Conservation (phyloP, 1,140 invertebrate species). For the Ectropis grisescens region DNA sequence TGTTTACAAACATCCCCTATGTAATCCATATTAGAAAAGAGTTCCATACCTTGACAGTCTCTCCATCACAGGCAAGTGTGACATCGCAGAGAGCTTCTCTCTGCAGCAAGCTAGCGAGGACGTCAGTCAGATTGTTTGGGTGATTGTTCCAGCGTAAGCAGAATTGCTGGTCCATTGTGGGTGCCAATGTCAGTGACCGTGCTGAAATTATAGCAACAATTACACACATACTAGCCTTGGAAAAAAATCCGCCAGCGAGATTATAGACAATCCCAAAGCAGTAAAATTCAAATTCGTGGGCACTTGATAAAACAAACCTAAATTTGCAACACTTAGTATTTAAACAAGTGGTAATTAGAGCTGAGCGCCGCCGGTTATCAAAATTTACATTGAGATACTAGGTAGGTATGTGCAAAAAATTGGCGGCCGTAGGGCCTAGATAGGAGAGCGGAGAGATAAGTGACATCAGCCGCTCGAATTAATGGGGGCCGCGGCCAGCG, state of each 20-base stretch:
- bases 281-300: slow-evolving; percentile 12
- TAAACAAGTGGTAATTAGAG: slow-evolving; percentile 43
- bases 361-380: slow-evolving; percentile 50
- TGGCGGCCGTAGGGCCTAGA: slow-evolving; percentile 67
- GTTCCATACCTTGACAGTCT: slow-evolving; percentile 89
- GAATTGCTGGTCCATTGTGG: slow-evolving; percentile 93
- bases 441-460: slow-evolving; percentile 64
- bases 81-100: slow-evolving; percentile 92
- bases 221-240: slow-evolving; percentile 3
- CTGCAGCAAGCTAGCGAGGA: slow-evolving; percentile 86
- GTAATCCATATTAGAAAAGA: too few relatives aligned
- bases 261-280: background rate
- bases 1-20: too few relatives aligned
- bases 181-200: slow-evolving; percentile 69
- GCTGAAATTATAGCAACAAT: slow-evolving; percentile 55
- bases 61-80: slow-evolving; percentile 92
- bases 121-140: slow-evolving; percentile 89
- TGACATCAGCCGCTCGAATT: slow-evolving; percentile 69
- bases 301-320: slow-evolving; percentile 26
- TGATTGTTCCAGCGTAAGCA: slow-evolving; percentile 96
- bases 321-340: slow-evolving; percentile 26
- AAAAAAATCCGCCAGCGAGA: too few relatives aligned
- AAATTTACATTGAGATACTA: slow-evolving; percentile 55
- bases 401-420: slow-evolving; percentile 49
- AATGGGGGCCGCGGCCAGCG: slow-evolving; percentile 65